These are phyloP conservation scores for Trialeurodes vaporariorum DNA, from an alignment of 1,140 invertebrate genomes.

Conservation along the genomic window DNA sequence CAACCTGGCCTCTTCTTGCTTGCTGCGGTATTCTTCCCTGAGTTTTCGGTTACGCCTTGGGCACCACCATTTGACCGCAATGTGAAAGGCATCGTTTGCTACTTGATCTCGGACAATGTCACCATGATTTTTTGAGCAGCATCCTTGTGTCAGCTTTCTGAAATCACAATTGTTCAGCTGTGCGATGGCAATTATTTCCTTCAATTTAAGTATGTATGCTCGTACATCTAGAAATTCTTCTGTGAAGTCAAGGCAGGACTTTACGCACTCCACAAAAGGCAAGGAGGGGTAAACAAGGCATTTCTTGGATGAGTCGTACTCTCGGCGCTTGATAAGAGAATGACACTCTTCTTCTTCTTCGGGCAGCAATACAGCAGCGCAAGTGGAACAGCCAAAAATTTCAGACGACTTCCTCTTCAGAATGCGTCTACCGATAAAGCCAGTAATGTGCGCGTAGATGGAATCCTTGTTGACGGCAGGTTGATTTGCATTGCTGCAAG, in stretches of 20 bases:
- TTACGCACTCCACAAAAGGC: neutral
- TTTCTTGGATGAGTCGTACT: neutral
- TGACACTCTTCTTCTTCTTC: too few species aligned
- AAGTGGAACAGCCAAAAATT: too few species aligned
- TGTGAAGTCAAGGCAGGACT: neutral
- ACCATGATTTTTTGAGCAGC: neutral
- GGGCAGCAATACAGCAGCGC: too few species aligned
- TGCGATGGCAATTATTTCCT: neutral
- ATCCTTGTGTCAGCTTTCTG: neutral
- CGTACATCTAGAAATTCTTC: neutral
- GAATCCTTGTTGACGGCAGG: too few species aligned
- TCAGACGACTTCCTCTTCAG: too few species aligned
- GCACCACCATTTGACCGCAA: neutral
- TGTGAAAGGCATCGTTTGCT: neutral
- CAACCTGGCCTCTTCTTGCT: too few species aligned
- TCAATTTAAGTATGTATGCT: neutral
- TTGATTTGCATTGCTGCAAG: too few species aligned
- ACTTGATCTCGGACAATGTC: neutral
- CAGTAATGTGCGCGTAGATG: too few species aligned
- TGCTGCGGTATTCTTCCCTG: neutral
- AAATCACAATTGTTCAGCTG: neutral
- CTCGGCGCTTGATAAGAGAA: neutral
- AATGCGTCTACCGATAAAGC: too few species aligned
- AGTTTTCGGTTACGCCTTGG: neutral
- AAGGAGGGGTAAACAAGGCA: neutral